Conservation (phyloP, 2,113 vertebrate genomes). For the Phyllostomus hastatus region DNA sequence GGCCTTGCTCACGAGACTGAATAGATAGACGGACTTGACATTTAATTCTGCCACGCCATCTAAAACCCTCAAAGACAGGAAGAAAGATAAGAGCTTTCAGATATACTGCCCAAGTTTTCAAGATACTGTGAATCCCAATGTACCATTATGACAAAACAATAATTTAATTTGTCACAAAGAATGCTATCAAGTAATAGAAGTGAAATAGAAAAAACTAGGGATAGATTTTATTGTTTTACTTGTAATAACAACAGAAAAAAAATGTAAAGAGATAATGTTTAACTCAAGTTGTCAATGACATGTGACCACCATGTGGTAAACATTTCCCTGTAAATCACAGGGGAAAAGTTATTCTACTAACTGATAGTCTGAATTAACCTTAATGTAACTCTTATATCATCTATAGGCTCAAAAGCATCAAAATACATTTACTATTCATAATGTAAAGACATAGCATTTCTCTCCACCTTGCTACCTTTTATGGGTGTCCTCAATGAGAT, state of each 20-base stretch:
- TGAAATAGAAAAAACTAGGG: neutral
- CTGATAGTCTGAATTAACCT: neutral
- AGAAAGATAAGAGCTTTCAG: conserved; percentile 61
- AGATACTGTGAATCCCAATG: conserved; percentile 63
- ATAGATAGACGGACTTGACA: conserved; percentile 72
- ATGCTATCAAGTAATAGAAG: conserved; percentile 57
- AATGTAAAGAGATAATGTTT: neutral
- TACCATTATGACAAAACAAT: conserved; percentile 65
- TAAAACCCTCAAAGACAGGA: conserved; percentile 42
- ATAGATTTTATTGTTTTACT: conserved; percentile 6
- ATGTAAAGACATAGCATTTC: neutral
- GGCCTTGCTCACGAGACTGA: conserved; percentile 83
- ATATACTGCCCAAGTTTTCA: conserved; percentile 73
- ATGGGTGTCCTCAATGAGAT: neutral
- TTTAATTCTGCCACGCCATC: conserved; percentile 64
- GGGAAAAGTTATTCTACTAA: neutral
- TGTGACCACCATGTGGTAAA: neutral
- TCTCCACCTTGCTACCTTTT: neutral
- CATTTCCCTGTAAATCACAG: neutral
- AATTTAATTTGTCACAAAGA: conserved; percentile 77
- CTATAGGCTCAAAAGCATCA: neutral
- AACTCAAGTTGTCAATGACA: neutral
- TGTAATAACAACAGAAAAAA: conserved; percentile 1
- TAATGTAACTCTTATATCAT: neutral
- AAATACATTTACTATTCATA: neutral